Evolutionary conservation across 2,797 vertebrate genomes (phyloP), one percentile per base, ranked within the genome.

Genomic region (Cynopterus sphinx): DNA sequence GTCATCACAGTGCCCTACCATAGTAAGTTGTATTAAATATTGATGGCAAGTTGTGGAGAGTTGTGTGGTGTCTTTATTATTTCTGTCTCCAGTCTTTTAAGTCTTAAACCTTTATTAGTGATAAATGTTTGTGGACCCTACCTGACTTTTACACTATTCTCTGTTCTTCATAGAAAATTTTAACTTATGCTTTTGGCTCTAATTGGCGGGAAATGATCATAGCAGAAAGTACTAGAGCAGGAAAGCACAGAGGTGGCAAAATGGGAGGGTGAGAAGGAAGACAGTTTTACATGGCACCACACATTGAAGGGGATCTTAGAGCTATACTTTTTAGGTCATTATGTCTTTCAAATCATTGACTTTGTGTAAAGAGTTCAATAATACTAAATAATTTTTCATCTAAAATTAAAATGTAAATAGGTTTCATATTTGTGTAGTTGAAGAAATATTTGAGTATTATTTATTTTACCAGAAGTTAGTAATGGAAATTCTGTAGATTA

Each of bases 381-480:
- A 53, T 61, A 63, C 36, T 36, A 19, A 86, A 63, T 7, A 73
- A 28, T 43, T 94, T 84, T 94, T 84, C 73, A 75, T 84, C 36
- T 82, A 53, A 93, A 70, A 68, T 73, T 85, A 82, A 46, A 85
- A 78, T 84, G 28, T 49, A 86, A 55, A 70, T 51, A 90, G 39
- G 3, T 81, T 93, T 79, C 90, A 12, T 90, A 70, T 89, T 91
- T 94, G n/a, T 95, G 43, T 59, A 90, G 74, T 73, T 89, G 43
- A 90, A 77, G 41, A 85, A 79, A 88, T 97, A 94, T 63, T 90
- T 95, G 71, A 81, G 49, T 33, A 59, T 31, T 68, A 6, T 85
- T 92, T 39, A 39, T 95, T 96, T 95, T 88, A 83, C 31, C 82
- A 96, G 78, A 71, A 65, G n/a, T 22, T 87, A 68, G 61, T 33